phyloP scores from a whole-genome alignment of 2,797 vertebrate species.

The Gila robusta region DNA sequence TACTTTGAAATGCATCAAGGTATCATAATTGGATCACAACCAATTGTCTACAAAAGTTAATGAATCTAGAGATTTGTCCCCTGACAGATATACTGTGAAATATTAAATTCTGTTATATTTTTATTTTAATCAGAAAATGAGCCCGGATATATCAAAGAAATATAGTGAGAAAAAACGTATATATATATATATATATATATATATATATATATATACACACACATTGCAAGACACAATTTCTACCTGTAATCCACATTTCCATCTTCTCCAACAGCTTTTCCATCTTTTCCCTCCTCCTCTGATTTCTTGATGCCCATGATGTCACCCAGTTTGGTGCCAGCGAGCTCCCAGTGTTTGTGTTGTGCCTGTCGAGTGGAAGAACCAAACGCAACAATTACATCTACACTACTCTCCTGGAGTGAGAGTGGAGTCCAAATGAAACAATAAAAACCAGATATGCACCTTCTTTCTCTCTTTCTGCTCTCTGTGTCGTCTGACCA shows the following conservation, averaged over 20 bases:
- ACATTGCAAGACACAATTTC: background rate
- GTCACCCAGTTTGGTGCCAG: constrained; percentile 96
- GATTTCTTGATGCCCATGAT: constrained; percentile 98
- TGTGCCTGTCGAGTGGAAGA: constrained; percentile 84
- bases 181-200: background rate
- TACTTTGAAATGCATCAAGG: background rate
- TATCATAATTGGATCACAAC: background rate
- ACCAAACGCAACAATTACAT: background rate
- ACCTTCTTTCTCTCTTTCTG: constrained; percentile 99
- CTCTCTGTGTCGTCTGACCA: constrained; percentile 97
- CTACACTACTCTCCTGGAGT: background rate
- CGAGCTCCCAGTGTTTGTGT: constrained; percentile 99
- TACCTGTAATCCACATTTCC: constrained; percentile 98
- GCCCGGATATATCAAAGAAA: too few relatives aligned
- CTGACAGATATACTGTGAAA: background rate
- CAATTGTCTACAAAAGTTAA: background rate
- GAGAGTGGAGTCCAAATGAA: background rate
- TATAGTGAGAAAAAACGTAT: too few relatives aligned
- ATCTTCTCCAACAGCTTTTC: constrained; percentile 86
- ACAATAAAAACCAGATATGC: background rate
- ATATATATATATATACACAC: background rate
- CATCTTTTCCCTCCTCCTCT: constrained; percentile 82
- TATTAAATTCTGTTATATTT: background rate
- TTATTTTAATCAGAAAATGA: background rate
- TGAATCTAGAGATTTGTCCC: background rate